Percentiles rank a stretch among this genome's conserved stretches.
Evolutionary conservation across 2,113 vertebrate species (phyloP).

Genomic region (Tyto alba): DNA sequence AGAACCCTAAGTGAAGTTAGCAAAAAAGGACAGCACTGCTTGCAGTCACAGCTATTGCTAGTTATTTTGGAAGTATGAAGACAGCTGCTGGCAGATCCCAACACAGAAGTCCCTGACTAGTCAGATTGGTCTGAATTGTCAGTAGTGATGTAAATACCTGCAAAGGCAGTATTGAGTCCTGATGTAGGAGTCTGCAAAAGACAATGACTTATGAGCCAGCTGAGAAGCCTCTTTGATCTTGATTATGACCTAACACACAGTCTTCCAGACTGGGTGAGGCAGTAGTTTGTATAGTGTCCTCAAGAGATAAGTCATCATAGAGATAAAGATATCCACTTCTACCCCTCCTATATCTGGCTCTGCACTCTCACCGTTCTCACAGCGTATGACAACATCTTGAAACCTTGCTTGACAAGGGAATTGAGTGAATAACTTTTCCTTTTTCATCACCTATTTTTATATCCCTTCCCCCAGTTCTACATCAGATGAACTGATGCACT

Average conservation of each 20-base stretch:
- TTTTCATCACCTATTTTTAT: neutral
- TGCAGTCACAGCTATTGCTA: neutral
- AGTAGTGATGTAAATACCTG: neutral
- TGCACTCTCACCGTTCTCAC: neutral
- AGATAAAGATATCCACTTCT: neutral
- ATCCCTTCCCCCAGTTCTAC: neutral
- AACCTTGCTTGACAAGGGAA: neutral
- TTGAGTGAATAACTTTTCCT: neutral
- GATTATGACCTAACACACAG: neutral
- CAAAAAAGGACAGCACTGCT: neutral
- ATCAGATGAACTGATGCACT: neutral
- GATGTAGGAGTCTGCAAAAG: neutral
- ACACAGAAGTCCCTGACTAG: neutral
- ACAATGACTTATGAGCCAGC: neutral
- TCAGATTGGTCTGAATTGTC: neutral
- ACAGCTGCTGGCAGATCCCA: neutral
- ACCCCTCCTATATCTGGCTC: neutral
- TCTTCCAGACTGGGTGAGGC: neutral
- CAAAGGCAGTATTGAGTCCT: neutral
- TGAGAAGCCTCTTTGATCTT: neutral
- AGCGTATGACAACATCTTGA: neutral
- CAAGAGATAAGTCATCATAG: neutral
- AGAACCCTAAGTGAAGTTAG: neutral
- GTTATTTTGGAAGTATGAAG: neutral
- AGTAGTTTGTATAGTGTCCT: neutral